Evolutionary conservation across 2,113 vertebrate genomes (phyloP).

Genomic region (Antechinus flavipes): DNA sequence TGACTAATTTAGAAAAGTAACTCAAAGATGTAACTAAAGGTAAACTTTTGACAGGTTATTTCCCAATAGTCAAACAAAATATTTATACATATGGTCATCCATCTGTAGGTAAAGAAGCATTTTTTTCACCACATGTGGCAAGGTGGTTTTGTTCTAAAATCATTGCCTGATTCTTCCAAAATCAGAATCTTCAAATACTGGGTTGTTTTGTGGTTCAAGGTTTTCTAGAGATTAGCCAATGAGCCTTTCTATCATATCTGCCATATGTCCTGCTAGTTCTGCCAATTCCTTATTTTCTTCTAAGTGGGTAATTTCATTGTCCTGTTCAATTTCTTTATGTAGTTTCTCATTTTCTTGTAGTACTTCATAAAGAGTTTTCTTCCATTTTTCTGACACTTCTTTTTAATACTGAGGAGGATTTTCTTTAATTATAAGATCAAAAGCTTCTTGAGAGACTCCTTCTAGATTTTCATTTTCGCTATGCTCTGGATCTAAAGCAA

Average conservation of each 20-base stretch:
- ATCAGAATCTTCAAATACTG: slow-evolving; percentile 83
- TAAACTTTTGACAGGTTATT: background rate
- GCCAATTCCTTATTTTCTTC: slow-evolving; percentile 93
- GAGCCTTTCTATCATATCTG: slow-evolving; percentile 92
- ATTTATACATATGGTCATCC: slow-evolving; percentile 28
- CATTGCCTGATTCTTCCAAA: slow-evolving; percentile 56
- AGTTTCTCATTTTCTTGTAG: slow-evolving; percentile 96
- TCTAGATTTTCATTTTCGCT: slow-evolving; percentile 82
- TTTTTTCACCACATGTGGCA: background rate
- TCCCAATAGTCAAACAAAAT: slow-evolving; percentile 27
- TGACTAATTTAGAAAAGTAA: slow-evolving; percentile 5
- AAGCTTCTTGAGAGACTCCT: slow-evolving; percentile 84
- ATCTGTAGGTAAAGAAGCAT: slow-evolving; percentile 50
- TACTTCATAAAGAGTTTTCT: slow-evolving; percentile 92
- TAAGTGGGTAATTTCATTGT: slow-evolving; percentile 88
- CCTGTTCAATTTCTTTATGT: slow-evolving; percentile 93
- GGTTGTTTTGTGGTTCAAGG: slow-evolving; percentile 84
- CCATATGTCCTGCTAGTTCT: slow-evolving; percentile 92
- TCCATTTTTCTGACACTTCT: slow-evolving; percentile 93
- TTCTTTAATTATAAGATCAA: slow-evolving; percentile 94
- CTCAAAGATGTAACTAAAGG: background rate
- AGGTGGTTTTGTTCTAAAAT: slow-evolving; percentile 52
- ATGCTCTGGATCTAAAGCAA: slow-evolving; percentile 82
- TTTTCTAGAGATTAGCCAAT: slow-evolving; percentile 87
- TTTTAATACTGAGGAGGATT: slow-evolving; percentile 94